Evolutionary conservation across 2,888 invertebrate species (phyloP), one percentile per base, ranked within the genome.

Genomic region (Platycnemis pennipes): DNA sequence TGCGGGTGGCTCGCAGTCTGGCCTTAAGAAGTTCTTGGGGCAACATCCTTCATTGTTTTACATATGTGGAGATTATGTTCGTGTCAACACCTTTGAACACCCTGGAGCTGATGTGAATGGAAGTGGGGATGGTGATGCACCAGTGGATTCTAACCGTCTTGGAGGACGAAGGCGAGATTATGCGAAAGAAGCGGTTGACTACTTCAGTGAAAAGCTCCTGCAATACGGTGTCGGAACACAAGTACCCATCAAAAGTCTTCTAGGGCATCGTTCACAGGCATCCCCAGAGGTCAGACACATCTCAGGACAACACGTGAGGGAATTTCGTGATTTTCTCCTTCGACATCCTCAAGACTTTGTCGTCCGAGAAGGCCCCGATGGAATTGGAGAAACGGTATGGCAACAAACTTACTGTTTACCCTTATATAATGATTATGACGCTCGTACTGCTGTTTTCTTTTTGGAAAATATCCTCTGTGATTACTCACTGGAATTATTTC

Each of bases 1-100:
- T 95, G 98, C 98, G 96, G 98, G 99, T 95, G 99, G 99, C 95
- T 99, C 99, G 95, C 99, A 99, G 97, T 99, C 99, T 96, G 99
- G 99, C 94, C 97, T 99, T 95, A 99, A 99, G 97, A 99, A 99
- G 97, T 99, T 99, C 97, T 97, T 99, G 96, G 97, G 98, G 94
- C 99, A 99, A 96, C 99, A 99, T 97, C 99, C 99, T 95, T 98
- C 99, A 95, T 97, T 99, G 96, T 99, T 99, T 97, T 97, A 98
- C 95, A 98, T 99, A 96, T 98, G 99, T 96, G 99, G 99, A 95
- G 99, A 99, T 96, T 98, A 98, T 97, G 99, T 99, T 95, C 98
- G 98, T 96, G 98, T 98, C 96, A 98, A 98, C 96, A 98, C 98
- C 95, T 98, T 98, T 97, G 98, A 98, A 96, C 97, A 97, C n/a